Conservation (phyloP, 2,888 invertebrate genomes). For the Nephrotoma guestfalica region DNA sequence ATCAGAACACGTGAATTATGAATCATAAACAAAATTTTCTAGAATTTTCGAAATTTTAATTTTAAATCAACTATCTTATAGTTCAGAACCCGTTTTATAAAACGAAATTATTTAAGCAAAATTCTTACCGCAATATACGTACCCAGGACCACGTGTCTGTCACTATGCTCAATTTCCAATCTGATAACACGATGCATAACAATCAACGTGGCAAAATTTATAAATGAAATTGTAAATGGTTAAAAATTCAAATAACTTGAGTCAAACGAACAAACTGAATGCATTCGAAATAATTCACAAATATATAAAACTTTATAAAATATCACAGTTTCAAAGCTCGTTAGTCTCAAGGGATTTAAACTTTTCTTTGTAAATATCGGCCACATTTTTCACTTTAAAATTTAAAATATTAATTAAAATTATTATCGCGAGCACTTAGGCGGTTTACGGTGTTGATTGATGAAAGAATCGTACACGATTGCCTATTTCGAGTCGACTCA, state of each 20-base stretch:
- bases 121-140: neutral
- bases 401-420: neutral
- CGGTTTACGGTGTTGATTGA: neutral
- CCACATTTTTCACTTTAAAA: neutral
- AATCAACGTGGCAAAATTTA: neutral
- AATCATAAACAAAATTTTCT: no score
- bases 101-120: neutral
- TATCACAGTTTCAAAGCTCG: neutral
- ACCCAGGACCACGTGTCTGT: neutral
- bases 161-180: neutral
- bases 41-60: no score
- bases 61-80: no score
- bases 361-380: neutral
- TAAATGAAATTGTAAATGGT: neutral
- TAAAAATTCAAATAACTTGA: neutral
- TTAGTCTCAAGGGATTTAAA: neutral
- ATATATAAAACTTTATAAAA: neutral
- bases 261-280: slow-evolving; percentile 3
- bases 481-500: neutral
- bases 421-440: neutral
- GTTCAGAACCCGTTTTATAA: no score
- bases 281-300: neutral
- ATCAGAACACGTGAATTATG: no score
- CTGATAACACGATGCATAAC: neutral
- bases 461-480: neutral